Evolutionary conservation across 2,797 vertebrate genomes (phyloP), one percentile per base, ranked within the genome.

Genomic region (Apogon hyalosoma): DNA sequence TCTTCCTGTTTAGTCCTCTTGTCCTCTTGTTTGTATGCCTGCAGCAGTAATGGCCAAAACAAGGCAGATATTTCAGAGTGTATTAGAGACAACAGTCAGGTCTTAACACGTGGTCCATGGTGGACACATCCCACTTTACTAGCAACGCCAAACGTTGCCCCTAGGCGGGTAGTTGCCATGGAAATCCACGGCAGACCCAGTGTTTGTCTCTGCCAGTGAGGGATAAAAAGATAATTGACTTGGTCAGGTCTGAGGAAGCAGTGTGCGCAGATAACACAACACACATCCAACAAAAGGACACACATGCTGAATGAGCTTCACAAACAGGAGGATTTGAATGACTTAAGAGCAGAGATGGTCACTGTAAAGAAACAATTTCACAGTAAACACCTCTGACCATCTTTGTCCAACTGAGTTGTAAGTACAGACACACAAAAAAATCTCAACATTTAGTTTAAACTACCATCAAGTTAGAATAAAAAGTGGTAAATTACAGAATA

Each of bases 151-250:
- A 54, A 40, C 45, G 1, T 8, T 61, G 73, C 82, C 66, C 58
- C 65, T 57, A 69, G 80, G 67, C 24, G 72, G 60, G 54, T 40
- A n/a, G 90, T 89, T 88, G 79, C 90, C 87, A 90, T 90, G 89
- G 90, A 77, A 88, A 93, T 85, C 53, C 55, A 55, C 66, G 49
- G 80, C 59, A 46, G 67, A 72, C 21, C 39, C 63, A 4, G 56
- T 69, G 78, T 80, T 82, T 87, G 79, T 62, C 65, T 77, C 73
- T 18, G 42, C 38, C 54, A 6, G 73, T 49, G n/a, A 75, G 43
- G 11, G 60, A 77, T 3, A 41, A 46, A 51, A 54, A 79, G 75
- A 79, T 79, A 79, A 86, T 69, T 50, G 70, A 81, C 63, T 83
- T 53, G 56, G 45, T 43, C 8, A 3, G 24, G 59, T 67, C 58